Conservation (phyloP, 2,888 invertebrate genomes). For the Tetragonula carbonaria region DNA sequence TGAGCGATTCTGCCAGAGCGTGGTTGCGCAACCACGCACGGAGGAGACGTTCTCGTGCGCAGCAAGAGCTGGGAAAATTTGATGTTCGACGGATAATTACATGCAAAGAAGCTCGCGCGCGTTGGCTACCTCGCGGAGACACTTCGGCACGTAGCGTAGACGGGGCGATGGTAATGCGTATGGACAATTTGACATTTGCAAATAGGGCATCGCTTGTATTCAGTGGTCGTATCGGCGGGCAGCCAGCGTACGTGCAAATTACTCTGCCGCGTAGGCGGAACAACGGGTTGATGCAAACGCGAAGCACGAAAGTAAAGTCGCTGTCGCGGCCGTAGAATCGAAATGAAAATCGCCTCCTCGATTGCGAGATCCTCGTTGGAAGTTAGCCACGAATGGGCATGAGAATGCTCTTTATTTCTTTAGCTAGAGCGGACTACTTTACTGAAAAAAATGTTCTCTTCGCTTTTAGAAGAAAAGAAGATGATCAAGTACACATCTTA, state of each 20-base stretch:
- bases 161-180: conserved; percentile 62
- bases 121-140: conserved; percentile 48
- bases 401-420: background rate
- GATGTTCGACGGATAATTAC: conserved; percentile 57
- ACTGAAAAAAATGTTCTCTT: no score
- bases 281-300: conserved; percentile 69
- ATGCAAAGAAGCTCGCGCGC: conserved; percentile 53
- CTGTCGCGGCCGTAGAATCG: conserved; percentile 34
- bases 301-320: conserved; percentile 65
- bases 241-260: conserved; percentile 74
- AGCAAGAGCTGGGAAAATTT: conserved; percentile 37
- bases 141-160: conserved; percentile 56
- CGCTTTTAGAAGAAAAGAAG: no score
- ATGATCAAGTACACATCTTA: no score
- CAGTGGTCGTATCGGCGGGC: conserved; percentile 68
- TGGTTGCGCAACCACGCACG: background rate
- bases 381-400: background rate
- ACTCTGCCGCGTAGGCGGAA: conserved; percentile 71
- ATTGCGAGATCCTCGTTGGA: background rate
- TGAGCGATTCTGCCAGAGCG: conserved; percentile 3
- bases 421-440: no score
- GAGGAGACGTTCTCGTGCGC: conserved; percentile 24
- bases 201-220: conserved; percentile 75
- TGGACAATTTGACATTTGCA: conserved; percentile 77
- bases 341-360: conserved; percentile 16